These are phyloP conservation scores for Phylloscopus trochiloides DNA, from an alignment of 2,113 vertebrate species.

Conservation along the genomic window DNA sequence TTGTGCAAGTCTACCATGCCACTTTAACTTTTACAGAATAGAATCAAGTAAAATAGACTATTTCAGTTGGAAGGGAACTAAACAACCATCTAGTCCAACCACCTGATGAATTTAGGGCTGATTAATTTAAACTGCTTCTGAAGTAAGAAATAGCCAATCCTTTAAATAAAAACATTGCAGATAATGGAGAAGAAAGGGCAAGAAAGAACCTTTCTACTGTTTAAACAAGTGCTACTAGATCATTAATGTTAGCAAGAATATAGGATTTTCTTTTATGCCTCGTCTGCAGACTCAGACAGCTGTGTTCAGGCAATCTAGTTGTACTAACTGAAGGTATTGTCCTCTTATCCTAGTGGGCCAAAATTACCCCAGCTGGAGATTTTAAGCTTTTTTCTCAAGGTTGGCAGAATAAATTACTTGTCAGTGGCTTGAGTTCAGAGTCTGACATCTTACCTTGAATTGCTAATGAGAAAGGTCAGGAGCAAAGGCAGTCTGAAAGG, in stretches of 20 bases:
- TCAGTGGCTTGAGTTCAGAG: neutral
- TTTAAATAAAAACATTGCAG: neutral
- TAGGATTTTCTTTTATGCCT: neutral
- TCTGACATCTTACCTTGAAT: neutral
- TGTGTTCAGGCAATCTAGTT: neutral
- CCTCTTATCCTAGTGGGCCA: rapidly evolving
- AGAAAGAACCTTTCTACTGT: neutral
- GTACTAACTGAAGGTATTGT: neutral
- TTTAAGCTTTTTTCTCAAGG: neutral
- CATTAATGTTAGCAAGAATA: neutral
- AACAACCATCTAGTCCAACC: neutral
- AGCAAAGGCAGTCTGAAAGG: neutral
- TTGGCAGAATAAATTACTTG: neutral
- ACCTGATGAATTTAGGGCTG: neutral
- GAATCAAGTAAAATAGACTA: neutral
- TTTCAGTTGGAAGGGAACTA: neutral
- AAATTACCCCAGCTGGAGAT: neutral
- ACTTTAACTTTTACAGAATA: neutral
- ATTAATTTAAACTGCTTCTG: neutral
- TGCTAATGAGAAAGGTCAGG: neutral
- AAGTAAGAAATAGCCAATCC: neutral
- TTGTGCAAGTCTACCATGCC: rapidly evolving
- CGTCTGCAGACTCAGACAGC: neutral
- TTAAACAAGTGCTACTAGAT: neutral
- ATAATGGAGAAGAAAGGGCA: neutral